Conservation (phyloP, 2,888 invertebrate species). For the Hyles lineata region DNA sequence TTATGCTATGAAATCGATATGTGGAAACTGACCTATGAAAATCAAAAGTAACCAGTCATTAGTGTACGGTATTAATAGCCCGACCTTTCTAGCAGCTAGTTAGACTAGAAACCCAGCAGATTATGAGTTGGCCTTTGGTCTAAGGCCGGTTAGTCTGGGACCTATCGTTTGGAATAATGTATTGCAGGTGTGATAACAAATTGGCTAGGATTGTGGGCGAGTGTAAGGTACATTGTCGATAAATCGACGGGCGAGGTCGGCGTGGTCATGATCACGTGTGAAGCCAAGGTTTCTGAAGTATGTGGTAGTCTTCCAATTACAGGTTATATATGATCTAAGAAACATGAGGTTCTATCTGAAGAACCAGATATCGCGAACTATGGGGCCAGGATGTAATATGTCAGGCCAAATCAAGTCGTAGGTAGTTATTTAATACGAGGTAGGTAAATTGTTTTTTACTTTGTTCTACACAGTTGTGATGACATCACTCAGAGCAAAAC, state of each 20-base stretch:
- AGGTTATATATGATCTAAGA: not conserved
- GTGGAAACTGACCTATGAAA: not conserved
- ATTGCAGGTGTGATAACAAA: not conserved
- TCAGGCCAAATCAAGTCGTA: no score
- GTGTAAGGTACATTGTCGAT: not conserved
- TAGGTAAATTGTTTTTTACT: no score
- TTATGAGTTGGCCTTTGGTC: not conserved
- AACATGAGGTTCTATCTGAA: no score
- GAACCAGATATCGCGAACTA: no score
- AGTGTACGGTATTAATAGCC: not conserved
- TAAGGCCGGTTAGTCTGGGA: slow-evolving; percentile 8
- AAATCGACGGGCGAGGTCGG: not conserved
- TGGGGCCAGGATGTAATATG: no score
- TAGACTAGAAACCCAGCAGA: not conserved
- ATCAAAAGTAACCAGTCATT: not conserved
- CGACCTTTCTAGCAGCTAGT: slow-evolving; percentile 4
- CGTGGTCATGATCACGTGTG: not conserved
- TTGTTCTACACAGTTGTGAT: no score
- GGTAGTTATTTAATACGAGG: no score
- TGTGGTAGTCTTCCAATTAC: not conserved
- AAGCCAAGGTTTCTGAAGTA: not conserved
- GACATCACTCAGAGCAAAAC: no score
- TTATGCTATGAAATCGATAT: no score
- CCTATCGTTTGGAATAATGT: not conserved
- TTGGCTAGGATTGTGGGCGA: not conserved